Evolutionary conservation across 2,888 invertebrate species (phyloP), one percentile per base, ranked within the genome.

Genomic region (Synergus japonicus): DNA sequence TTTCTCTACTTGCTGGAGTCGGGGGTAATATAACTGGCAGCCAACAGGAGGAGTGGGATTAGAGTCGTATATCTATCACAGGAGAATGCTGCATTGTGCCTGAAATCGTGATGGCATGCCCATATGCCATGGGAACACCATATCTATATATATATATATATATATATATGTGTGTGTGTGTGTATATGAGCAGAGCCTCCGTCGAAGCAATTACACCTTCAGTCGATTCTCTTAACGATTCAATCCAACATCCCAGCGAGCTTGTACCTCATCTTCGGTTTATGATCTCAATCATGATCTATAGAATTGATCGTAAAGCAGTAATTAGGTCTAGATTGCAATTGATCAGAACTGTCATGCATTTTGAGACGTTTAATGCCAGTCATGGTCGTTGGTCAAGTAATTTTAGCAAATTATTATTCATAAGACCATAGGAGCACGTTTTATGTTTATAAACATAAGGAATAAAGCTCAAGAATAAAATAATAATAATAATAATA

Each of bases 11-110:
- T 81, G 76, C 82, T 77, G 83, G 81, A 84, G 84, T 85, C 81
- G 80, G 77, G 87, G 84, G 88, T 88, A 88, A 88, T 89, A 89
- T 85, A 86, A 86, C 83, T 84, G 83, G 84, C 84, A 83, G 85
- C 83, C 66, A 81, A 78, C 80, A 77, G 77, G 67, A 79, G 77
- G 54, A 77, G 80, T 82, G 84, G 88, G 85, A 90, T 89, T 90
- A 87, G 86, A 82, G 86, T 85, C 87, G 83, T 89, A 89, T 88
- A 90, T 90, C 90, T 89, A 89, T 90, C 90, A 89, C 81, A 83
- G 86, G 87, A 89, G 89, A 88, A 90, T 90, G 86, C 89, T 83
- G 89, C 86, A 90, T 90, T 90, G 90, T 90, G 86, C 88, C 85
- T 83, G 88, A 89, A 89, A 90, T 90, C 88, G 88, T 86, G 88